Percentiles rank a stretch among this genome's conserved stretches.
Evolutionary conservation across 2,113 vertebrate genomes (phyloP).

Genomic region (Oxygymnocypris stewartii): DNA sequence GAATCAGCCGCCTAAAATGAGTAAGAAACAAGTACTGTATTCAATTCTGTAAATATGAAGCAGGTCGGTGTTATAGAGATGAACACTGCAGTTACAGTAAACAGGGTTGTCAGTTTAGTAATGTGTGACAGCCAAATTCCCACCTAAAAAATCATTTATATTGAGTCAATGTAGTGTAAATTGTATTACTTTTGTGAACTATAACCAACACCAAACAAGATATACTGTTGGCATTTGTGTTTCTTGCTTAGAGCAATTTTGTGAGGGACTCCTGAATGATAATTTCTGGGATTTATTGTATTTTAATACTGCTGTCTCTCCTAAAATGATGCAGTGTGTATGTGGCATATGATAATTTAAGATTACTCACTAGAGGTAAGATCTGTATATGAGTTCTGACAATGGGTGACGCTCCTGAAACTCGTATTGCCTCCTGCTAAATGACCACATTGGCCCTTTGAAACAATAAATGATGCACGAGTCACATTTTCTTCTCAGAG

Average conservation of each 20-base stretch:
- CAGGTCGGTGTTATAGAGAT: neutral
- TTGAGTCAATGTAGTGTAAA: neutral
- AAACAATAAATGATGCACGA: neutral
- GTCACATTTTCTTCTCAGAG: too few species aligned
- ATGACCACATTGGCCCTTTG: neutral
- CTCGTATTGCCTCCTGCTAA: too few species aligned
- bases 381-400: too few species aligned
- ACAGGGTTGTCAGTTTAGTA: neutral
- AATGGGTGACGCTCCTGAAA: too few species aligned
- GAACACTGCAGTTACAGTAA: neutral
- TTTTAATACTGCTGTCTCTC: neutral
- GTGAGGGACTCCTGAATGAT: neutral
- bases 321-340: too few species aligned
- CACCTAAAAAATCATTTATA: neutral
- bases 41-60: too few species aligned
- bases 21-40: too few species aligned
- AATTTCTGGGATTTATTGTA: neutral
- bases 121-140: neutral
- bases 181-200: neutral
- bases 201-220: neutral
- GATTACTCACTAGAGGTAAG: too few species aligned
- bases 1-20: too few species aligned
- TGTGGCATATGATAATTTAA: too few species aligned
- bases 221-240: neutral
- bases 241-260: neutral